phyloP scores from a whole-genome alignment of 2,888 invertebrate genomes.

The Hyposoter dolosus region DNA sequence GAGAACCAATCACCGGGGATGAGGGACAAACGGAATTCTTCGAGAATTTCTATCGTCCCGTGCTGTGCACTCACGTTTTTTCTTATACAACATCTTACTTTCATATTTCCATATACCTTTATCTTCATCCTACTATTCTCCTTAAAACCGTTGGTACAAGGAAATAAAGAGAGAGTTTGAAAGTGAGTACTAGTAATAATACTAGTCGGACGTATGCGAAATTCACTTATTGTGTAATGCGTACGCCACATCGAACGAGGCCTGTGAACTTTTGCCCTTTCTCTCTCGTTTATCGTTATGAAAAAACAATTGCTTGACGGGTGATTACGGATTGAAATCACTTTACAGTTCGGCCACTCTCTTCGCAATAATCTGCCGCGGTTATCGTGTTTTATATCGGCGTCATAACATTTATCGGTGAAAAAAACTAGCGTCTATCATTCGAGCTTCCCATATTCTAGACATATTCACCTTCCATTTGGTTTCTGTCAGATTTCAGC shows the following conservation, averaged over 20 bases:
- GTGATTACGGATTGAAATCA: background rate
- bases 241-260: background rate
- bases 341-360: background rate
- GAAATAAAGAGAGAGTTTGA: conserved; percentile 15
- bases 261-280: background rate
- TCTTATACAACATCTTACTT: background rate
- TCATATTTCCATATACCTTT: background rate
- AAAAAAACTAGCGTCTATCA: background rate
- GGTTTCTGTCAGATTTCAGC: background rate
- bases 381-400: background rate
- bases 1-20: conserved; percentile 47
- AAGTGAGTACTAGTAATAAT: background rate
- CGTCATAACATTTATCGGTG: background rate
- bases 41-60: conserved; percentile 31
- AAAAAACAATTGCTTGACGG: conserved; percentile 7
- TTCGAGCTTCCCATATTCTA: background rate
- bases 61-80: background rate
- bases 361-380: background rate
- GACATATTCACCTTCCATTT: background rate
- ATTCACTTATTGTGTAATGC: conserved; percentile 6
- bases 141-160: background rate
- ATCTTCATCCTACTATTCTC: background rate
- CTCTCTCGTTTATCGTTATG: background rate
- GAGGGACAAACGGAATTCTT: conserved; percentile 43
- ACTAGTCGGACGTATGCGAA: background rate